Evolutionary conservation across 2,797 vertebrate genomes (phyloP).

Genomic region (Scolopax rusticola): DNA sequence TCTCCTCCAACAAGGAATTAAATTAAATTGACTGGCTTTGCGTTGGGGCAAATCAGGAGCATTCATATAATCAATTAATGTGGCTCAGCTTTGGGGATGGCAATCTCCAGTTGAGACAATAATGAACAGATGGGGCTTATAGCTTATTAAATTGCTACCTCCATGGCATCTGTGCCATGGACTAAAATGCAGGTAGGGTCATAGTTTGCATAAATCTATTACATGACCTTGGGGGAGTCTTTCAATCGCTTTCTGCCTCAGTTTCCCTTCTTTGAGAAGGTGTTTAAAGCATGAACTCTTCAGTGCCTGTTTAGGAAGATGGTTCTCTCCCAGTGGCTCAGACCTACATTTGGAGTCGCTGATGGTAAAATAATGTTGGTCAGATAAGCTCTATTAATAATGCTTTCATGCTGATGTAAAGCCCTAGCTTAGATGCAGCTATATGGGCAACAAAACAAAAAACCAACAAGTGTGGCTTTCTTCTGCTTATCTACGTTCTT

Average conservation of each 20-base stretch:
- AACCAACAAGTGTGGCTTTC: not conserved
- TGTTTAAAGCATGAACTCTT: not conserved
- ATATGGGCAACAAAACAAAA: not conserved
- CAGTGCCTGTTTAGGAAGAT: not conserved
- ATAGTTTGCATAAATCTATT: constrained; percentile 11
- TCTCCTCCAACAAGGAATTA: constrained; percentile 44
- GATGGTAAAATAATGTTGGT: not conserved
- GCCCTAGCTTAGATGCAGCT: not conserved
- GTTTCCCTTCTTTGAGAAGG: not conserved
- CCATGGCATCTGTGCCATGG: constrained; percentile 31
- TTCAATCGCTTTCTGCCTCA: not conserved
- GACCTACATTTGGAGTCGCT: constrained; percentile 17
- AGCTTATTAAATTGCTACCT: constrained; percentile 57
- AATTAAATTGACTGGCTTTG: constrained; percentile 63
- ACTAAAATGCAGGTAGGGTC: constrained; percentile 20
- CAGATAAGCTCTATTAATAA: constrained; percentile 16
- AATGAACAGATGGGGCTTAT: constrained; percentile 57
- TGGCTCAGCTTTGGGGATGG: constrained; percentile 43
- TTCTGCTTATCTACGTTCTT: not conserved
- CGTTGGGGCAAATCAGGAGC: constrained; percentile 53
- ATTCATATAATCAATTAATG: constrained; percentile 60
- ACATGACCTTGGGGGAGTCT: not conserved
- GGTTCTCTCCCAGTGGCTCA: not conserved
- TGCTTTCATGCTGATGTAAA: not conserved
- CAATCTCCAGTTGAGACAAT: constrained; percentile 53